Conservation (phyloP, 2,888 invertebrate species). For the Stenichneumon culpator region DNA sequence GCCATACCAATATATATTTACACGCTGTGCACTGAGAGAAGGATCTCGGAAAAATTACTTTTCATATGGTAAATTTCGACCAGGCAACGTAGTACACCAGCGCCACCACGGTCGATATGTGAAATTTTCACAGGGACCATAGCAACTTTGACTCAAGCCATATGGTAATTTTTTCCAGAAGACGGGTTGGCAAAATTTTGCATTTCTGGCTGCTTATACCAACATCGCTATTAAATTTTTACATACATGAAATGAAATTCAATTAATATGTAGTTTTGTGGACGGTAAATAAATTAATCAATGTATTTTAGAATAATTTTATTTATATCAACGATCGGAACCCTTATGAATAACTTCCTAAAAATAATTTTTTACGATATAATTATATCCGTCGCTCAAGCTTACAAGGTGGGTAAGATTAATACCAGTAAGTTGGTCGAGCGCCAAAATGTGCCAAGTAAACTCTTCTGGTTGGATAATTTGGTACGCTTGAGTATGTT, state of each 20-base stretch:
- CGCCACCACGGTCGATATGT: neutral
- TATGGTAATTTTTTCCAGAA: no score
- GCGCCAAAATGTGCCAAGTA: constrained; percentile 9
- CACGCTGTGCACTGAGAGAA: neutral
- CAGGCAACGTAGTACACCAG: neutral
- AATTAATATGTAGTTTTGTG: neutral
- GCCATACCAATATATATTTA: no score
- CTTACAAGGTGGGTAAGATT: constrained; percentile 25
- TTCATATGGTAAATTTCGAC: neutral
- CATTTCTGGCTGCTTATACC: neutral
- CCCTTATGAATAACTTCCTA: neutral
- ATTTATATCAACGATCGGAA: neutral
- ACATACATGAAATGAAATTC: neutral
- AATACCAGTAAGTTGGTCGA: constrained; percentile 15
- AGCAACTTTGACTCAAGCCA: no score
- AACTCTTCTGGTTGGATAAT: neutral
- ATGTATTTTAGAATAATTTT: neutral
- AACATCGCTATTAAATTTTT: neutral
- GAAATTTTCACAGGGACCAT: neutral
- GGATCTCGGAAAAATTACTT: neutral
- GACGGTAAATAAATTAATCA: neutral
- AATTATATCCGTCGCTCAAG: constrained; percentile 40
- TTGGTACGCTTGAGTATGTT: constrained; percentile 44
- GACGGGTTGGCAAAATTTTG: no score
- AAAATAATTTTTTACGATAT: constrained; percentile 24